Percentiles rank a stretch among this genome's conserved stretches.
Conservation (phyloP, 2,888 invertebrate species). For the Mellilla xanthometata region DNA sequence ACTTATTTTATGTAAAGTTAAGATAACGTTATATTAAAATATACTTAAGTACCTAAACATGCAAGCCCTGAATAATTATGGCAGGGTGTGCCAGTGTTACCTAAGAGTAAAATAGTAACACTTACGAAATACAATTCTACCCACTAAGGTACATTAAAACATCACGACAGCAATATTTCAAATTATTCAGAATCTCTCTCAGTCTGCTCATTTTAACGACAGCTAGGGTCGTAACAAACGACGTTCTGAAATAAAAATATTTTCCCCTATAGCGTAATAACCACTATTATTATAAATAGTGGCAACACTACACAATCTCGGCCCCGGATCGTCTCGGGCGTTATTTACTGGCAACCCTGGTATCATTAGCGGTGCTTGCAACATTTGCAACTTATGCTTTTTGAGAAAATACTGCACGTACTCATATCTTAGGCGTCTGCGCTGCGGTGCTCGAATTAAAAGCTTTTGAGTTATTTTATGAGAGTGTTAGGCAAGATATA, state of each 20-base stretch:
- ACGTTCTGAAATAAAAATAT: conserved; percentile 30
- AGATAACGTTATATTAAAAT: no score
- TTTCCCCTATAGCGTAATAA: conserved; percentile 27
- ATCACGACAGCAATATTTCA: not conserved
- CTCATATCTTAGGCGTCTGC: conserved; percentile 19
- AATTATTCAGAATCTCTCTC: not conserved
- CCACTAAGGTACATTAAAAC: not conserved
- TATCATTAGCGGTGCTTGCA: conserved; percentile 64
- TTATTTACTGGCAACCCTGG: conserved; percentile 69
- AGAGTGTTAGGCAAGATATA: no score
- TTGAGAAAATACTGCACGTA: conserved; percentile 29
- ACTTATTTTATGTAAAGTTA: no score
- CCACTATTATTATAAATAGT: conserved; percentile 33
- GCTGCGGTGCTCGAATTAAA: conserved; percentile 3
- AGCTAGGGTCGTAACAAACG: conserved; percentile 27
- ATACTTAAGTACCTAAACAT: no score
- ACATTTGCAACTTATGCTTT: conserved; percentile 54
- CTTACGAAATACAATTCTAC: not conserved
- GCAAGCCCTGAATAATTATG: no score
- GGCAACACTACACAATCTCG: conserved; percentile 33
- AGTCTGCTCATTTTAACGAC: conserved; percentile 27
- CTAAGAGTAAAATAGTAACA: not conserved
- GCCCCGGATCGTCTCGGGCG: conserved; percentile 52
- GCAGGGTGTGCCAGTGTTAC: no score
- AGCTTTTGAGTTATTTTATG: no score